A percentile compares a stretch with the other conserved stretches of the same genome.
Conservation (phyloP, 2,797 vertebrate genomes). For the Micrastur ruficollis region DNA sequence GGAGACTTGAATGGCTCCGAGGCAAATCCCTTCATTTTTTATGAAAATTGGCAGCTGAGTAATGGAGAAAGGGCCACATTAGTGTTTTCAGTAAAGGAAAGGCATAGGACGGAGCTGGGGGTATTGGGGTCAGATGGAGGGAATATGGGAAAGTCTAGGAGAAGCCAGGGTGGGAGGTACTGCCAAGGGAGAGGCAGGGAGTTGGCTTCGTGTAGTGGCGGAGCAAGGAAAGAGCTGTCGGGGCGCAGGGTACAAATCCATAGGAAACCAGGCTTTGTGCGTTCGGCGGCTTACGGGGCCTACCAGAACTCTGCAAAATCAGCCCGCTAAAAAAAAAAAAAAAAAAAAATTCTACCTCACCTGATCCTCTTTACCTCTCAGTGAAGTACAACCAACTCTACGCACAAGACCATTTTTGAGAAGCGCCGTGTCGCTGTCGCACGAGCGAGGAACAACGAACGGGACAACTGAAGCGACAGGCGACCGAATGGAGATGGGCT, state of each 20-base stretch:
- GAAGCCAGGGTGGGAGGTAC: background rate
- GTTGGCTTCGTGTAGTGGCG: background rate
- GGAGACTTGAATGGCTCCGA: background rate
- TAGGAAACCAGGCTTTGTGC: background rate
- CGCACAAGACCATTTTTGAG: fast-evolving
- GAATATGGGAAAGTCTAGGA: background rate
- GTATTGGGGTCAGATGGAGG: background rate
- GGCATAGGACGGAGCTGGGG: background rate
- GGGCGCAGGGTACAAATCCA: background rate
- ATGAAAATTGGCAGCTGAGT: background rate
- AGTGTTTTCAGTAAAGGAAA: background rate
- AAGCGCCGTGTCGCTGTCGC: background rate
- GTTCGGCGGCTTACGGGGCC: fast-evolving
- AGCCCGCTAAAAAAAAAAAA: background rate
- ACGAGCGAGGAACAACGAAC: fast-evolving
- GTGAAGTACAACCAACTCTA: background rate
- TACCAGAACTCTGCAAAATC: background rate
- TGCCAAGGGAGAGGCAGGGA: background rate
- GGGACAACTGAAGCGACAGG: background rate
- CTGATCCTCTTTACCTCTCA: background rate
- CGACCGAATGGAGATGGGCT: background rate
- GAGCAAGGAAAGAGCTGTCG: background rate
- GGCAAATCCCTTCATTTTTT: background rate
- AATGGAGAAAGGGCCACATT: background rate
- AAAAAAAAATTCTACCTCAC: background rate